phyloP scores from a whole-genome alignment of 2,113 vertebrate genomes.

The Nestor notabilis region DNA sequence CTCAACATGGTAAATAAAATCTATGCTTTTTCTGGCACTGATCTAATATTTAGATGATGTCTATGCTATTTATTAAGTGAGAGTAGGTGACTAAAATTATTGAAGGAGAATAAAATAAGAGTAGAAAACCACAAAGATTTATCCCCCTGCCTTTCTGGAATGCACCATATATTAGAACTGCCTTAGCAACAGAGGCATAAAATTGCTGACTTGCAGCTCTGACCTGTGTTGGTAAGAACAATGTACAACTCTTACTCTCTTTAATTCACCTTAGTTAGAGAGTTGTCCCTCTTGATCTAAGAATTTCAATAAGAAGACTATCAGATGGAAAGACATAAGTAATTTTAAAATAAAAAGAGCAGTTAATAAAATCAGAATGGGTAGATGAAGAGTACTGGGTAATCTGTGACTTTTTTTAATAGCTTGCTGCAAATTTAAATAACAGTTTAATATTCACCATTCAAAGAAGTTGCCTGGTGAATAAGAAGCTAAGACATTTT shows the following conservation, averaged over 20 bases:
- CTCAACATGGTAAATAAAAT: neutral
- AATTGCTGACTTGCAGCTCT: constrained; percentile 25
- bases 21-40: neutral
- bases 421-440: constrained; percentile 29
- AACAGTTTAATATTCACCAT: neutral
- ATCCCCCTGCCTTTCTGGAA: neutral
- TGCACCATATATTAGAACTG: neutral
- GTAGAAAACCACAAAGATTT: neutral
- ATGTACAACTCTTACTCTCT: neutral
- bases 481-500: neutral
- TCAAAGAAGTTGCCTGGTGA: neutral
- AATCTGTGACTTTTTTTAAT: constrained; percentile 46
- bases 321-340: neutral
- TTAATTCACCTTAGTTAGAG: constrained; percentile 19
- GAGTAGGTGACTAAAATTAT: neutral
- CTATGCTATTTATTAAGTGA: neutral
- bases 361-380: neutral
- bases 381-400: neutral
- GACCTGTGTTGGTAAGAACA: neutral
- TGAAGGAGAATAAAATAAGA: neutral
- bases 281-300: neutral
- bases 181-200: neutral
- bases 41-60: neutral
- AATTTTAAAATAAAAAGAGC: constrained; percentile 28
- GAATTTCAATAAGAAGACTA: neutral